Evolutionary conservation across 2,797 vertebrate species (phyloP).

Genomic region (Varecia variegata): DNA sequence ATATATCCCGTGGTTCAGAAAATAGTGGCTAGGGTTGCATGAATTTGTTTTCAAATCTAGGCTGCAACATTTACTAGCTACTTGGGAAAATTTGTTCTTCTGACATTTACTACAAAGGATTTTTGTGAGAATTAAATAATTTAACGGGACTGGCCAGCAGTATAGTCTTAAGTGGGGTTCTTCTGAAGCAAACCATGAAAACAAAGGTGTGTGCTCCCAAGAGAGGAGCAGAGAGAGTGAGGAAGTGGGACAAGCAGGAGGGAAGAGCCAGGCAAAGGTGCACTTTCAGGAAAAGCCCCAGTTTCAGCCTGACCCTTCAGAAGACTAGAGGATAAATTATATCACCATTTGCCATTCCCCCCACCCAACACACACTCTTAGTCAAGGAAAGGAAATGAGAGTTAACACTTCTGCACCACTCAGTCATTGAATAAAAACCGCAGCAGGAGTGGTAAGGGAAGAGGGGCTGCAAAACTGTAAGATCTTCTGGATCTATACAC

Average conservation of each 20-base stretch:
- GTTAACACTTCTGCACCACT: background rate
- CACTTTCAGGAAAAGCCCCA: background rate
- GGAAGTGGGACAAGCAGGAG: background rate
- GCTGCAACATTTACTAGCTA: background rate
- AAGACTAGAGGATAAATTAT: background rate
- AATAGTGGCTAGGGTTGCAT: background rate
- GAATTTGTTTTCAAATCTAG: background rate
- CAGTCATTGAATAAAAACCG: background rate
- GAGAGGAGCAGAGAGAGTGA: background rate
- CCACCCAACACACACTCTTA: background rate
- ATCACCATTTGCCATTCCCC: background rate
- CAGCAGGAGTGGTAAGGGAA: background rate
- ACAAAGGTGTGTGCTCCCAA: background rate
- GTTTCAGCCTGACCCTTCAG: background rate
- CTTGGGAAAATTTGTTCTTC: background rate
- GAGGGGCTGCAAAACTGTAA: background rate
- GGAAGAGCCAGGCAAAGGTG: background rate
- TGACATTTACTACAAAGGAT: background rate
- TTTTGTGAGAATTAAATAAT: background rate
- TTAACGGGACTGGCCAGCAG: background rate
- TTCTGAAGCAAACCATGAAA: background rate
- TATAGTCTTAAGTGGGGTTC: background rate
- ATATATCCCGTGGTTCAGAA: background rate
- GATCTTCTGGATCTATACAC: background rate
- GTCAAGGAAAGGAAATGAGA: background rate